Conservation (phyloP, 2,113 vertebrate species). For the Peromyscus maniculatus region DNA sequence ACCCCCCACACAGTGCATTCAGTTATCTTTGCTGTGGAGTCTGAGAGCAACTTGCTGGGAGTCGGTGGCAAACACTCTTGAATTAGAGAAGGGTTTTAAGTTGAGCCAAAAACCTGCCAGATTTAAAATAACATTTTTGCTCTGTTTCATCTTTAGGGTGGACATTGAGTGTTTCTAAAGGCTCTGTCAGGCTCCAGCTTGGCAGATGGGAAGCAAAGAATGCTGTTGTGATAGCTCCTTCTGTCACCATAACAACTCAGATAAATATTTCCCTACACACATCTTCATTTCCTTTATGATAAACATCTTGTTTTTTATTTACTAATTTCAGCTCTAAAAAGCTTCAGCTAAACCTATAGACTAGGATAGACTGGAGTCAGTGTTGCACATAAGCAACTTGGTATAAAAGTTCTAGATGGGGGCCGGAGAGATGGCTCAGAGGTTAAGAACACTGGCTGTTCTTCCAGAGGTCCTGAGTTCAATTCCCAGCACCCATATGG, state of each 20-base stretch:
- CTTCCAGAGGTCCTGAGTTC: too few relatives aligned
- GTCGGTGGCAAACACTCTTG: constrained; percentile 73
- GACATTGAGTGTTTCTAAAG: constrained; percentile 79
- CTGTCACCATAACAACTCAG: constrained; percentile 75
- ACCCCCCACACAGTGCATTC: neutral
- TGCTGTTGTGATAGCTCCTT: constrained; percentile 75
- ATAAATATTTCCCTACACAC: constrained; percentile 74
- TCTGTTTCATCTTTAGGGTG: constrained; percentile 84
- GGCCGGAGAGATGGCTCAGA: too few relatives aligned
- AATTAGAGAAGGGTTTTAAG: constrained; percentile 83
- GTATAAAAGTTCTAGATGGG: neutral
- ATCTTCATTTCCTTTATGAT: constrained; percentile 46
- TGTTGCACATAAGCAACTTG: neutral
- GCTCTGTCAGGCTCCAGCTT: constrained; percentile 79
- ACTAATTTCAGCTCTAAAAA: constrained; percentile 48
- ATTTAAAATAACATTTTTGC: constrained; percentile 79
- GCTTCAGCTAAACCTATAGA: neutral
- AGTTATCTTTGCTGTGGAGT: constrained; percentile 24
- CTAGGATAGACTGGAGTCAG: neutral
- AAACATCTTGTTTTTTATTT: constrained; percentile 64
- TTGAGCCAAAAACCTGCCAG: constrained; percentile 85
- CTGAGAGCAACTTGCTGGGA: constrained; percentile 69
- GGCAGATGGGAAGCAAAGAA: constrained; percentile 82
- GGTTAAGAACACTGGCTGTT: too few relatives aligned
- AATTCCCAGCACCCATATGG: too few relatives aligned